A percentile compares a stretch with the other conserved stretches of the same genome.
Conservation (phyloP, 92 coral and sea anemone species). For the Parazoanthus darwini region DNA sequence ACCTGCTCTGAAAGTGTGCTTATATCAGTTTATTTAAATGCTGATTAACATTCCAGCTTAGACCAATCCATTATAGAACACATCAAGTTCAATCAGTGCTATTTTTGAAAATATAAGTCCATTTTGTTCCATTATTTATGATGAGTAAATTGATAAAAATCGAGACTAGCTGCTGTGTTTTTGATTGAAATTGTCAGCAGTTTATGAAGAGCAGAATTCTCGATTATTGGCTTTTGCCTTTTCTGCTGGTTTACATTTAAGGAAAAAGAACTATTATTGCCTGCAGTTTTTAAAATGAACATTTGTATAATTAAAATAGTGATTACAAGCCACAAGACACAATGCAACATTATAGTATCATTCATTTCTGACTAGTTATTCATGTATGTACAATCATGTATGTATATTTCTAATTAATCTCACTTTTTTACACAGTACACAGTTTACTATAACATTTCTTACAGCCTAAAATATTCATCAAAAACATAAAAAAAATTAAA, state of each 20-base stretch:
- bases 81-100: background rate
- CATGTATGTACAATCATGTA: too few species aligned
- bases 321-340: background rate
- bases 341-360: background rate
- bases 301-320: too few species aligned
- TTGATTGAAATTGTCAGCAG: background rate
- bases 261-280: too few species aligned
- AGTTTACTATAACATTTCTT: too few species aligned
- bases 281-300: background rate
- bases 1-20: background rate
- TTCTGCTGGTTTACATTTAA: background rate
- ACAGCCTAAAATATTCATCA: background rate
- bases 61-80: background rate
- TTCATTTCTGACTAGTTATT: too few species aligned
- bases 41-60: background rate
- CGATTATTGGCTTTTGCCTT: background rate
- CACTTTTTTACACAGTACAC: background rate
- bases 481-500: too few species aligned
- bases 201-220: background rate
- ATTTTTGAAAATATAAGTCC: background rate
- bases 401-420: background rate
- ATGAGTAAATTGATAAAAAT: background rate
- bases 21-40: background rate
- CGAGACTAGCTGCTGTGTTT: background rate
- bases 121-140: constrained; percentile 4